A percentile compares a stretch with the other conserved stretches of the same genome.
Conservation (phyloP, 2,797 vertebrate species). For the Acanthis flammea region DNA sequence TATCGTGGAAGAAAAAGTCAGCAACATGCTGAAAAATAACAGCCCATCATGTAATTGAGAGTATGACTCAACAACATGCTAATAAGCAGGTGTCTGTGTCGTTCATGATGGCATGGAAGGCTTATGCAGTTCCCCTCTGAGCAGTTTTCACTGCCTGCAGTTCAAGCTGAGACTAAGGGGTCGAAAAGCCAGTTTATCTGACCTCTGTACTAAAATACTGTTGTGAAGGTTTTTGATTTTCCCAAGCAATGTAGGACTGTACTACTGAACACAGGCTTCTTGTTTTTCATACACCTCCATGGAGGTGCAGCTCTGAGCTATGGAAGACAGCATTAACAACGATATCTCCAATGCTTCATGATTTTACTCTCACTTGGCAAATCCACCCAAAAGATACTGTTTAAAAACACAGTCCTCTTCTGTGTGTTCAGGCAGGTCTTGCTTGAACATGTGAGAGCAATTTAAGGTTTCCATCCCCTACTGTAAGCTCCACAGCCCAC, state of each 20-base stretch:
- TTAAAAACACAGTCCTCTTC: background rate
- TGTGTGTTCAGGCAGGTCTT: background rate
- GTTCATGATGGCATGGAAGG: background rate
- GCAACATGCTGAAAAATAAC: conserved; percentile 24
- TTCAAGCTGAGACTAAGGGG: background rate
- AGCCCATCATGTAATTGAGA: background rate
- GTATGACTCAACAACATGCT: background rate
- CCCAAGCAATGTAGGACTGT: background rate
- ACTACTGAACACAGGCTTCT: background rate
- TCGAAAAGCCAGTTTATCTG: background rate
- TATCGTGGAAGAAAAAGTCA: background rate
- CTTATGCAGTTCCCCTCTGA: background rate
- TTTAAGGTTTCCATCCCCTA: background rate
- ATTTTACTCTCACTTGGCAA: background rate
- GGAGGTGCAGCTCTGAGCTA: background rate
- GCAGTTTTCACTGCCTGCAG: background rate
- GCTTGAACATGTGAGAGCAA: background rate
- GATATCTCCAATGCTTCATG: background rate
- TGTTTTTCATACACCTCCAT: background rate
- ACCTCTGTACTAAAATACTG: background rate
- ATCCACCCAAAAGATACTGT: background rate
- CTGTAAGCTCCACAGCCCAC: background rate
- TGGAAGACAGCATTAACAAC: background rate
- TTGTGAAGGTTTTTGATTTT: background rate
- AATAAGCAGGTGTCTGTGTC: background rate